Evolutionary conservation across 2,797 vertebrate species (phyloP), one percentile per base, ranked within the genome.

Genomic region (Cynodonichthys magdalenae): DNA sequence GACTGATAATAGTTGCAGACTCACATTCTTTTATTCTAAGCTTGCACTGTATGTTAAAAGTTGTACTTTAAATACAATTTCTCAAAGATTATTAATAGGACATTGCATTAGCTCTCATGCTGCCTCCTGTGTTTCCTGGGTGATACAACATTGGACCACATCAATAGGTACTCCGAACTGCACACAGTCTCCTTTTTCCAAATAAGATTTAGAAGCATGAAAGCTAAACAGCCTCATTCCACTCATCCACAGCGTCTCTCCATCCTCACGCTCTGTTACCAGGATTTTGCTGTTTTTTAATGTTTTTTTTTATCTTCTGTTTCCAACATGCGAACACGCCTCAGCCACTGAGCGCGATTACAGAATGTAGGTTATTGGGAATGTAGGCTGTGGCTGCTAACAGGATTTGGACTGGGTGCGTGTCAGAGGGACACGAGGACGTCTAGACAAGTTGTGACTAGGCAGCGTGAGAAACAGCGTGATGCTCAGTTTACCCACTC

Each of bases 361-460:
- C 77, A 54, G 77, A 84, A 90, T 90, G 80, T 89, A 80, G 87
- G 90, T 88, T 87, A 88, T 84, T 81, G 77, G 83, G 73, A 79
- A 36, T 57, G 15, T 72, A 49, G 73, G 75, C 75, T 59, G 60
- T 44, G 39, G 18, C 47, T 36, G 68, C 71, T 90, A 89, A 91
- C 87, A 73, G 80, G 88, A 91, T 91, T 90, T 87, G 74, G 66
- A 70, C 56, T 50, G 70, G 66, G 49, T 69, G 80, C 7, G 19
- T 80, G 84, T 80, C 60, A 52, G 53, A 75, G 63, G 80, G 72
- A 47, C 60, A 51, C 29, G 74, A 68, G 74, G 66, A 79, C 24
- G 80, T 88, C 87, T 87, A 82, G 83, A 85, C 85, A 58, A 75
- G 65, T 78, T 72, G 75, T 82, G 83, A 87, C 54, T 39, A 46